Evolutionary conservation across 2,797 vertebrate genomes (phyloP), one percentile per base, ranked within the genome.

Genomic region (Emydoidea blandingii): DNA sequence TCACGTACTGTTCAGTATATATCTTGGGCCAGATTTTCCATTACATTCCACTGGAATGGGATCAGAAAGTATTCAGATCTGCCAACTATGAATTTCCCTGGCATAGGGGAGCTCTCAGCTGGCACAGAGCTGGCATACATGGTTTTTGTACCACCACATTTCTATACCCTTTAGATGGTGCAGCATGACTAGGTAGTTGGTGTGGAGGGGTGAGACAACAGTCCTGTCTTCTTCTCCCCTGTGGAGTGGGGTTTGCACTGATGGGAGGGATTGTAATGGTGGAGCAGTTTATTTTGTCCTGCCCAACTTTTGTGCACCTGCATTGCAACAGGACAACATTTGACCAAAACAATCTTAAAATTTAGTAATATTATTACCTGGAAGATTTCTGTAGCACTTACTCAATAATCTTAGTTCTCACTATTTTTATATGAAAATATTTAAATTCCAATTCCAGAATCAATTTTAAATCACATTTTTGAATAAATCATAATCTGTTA

Each of bases 371-470:
- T 85, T 37, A 93, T 0, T 1, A 37, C 54, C 57, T 47, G 31
- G 54, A 53, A 85, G 84, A 47, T 18, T 84, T 94, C 92, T 79
- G 50, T 78, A 79, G 44, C 89, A 25, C 81, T 83, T 84, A 78
- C 79, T 90, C 87, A 92, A 95, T 83, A 91, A 88, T 72, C 83
- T 91, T 85, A 65, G 29, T 86, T 94, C 81, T 89, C 90, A 79
- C 50, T 56, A 31, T 31, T 37, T 92, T 56, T 50, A 1, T 2
- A 79, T 79, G 57, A 76, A 96, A 76, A 1, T 21, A 23, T 37
- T 68, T 68, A 68, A 62, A 47, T 41, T 92, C 15, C 72, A 29
- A 93, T 23, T 3, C 53, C 29, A 56, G 59, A 91, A 53, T 82
- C 92, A 18, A 12, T 29, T n/a, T 86, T 21, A 68, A 37, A 68